These are phyloP conservation scores for Papilio dardanus DNA, from an alignment of 1,140 invertebrate genomes.

Conservation along the genomic window DNA sequence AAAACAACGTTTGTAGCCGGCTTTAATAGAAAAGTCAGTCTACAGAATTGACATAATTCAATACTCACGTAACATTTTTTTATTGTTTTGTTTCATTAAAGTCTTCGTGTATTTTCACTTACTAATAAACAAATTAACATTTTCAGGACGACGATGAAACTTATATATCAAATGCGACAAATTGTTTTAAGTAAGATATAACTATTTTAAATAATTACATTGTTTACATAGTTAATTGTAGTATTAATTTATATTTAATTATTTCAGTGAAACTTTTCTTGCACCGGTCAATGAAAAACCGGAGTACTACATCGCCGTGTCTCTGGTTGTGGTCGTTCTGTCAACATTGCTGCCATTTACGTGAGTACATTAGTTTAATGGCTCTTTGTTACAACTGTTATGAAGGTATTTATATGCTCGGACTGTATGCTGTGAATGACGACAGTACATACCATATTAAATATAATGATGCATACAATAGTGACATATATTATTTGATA, in stretches of 20 bases:
- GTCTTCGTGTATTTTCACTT: neutral
- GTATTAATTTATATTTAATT: conserved; percentile 17
- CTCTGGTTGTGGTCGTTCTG: conserved; percentile 60
- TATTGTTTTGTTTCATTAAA: too few relatives aligned
- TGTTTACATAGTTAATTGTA: neutral
- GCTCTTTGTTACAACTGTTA: conserved; percentile 43
- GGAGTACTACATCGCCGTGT: conserved; percentile 65
- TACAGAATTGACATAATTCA: too few relatives aligned
- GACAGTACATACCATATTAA: conserved; percentile 14
- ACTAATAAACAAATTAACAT: conserved; percentile 36
- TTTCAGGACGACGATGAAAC: conserved; percentile 66
- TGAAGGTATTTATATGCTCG: conserved; percentile 30
- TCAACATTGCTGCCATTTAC: conserved; percentile 69
- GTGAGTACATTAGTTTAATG: conserved; percentile 62
- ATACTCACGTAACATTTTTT: too few relatives aligned
- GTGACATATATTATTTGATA: too few relatives aligned
- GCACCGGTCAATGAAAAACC: conserved; percentile 56
- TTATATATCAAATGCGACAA: conserved; percentile 60
- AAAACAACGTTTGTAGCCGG: too few relatives aligned
- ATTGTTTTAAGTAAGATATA: conserved; percentile 78
- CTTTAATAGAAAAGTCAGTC: too few relatives aligned
- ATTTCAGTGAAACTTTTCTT: conserved; percentile 63
- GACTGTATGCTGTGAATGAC: neutral
- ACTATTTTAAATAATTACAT: neutral
- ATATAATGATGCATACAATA: too few relatives aligned